Conservation (phyloP, 2,113 vertebrate genomes). For the Phaethon lepturus region DNA sequence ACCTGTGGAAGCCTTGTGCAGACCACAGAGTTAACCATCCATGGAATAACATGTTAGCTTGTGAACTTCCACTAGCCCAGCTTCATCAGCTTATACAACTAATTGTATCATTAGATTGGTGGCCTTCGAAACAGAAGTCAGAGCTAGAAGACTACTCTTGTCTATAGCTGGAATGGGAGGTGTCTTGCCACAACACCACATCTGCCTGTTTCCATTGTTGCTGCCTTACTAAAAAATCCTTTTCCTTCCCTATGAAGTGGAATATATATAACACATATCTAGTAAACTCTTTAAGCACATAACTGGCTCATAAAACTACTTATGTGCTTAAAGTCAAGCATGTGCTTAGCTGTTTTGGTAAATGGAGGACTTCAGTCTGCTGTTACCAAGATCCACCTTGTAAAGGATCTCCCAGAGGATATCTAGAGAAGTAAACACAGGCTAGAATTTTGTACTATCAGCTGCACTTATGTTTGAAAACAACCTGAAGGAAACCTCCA, state of each 20-base stretch:
- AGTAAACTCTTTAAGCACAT: not conserved
- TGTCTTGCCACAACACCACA: not conserved
- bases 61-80: not conserved
- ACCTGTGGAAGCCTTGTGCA: not conserved
- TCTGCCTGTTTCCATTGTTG: not conserved
- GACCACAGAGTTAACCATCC: not conserved
- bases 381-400: not conserved
- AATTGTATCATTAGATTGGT: not conserved
- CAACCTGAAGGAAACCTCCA: not conserved
- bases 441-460: not conserved
- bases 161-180: not conserved
- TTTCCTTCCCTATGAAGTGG: not conserved
- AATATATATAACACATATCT: not conserved
- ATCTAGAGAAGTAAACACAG: not conserved
- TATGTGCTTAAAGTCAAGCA: not conserved
- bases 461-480: not conserved
- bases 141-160: not conserved
- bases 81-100: not conserved
- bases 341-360: not conserved
- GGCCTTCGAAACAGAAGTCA: not conserved
- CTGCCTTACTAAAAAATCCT: not conserved
- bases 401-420: not conserved
- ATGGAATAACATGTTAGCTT: not conserved
- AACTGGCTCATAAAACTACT: not conserved
- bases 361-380: not conserved